These are phyloP conservation scores for Orycteropus afer DNA, from an alignment of 2,113 vertebrate species.

Conservation along the genomic window DNA sequence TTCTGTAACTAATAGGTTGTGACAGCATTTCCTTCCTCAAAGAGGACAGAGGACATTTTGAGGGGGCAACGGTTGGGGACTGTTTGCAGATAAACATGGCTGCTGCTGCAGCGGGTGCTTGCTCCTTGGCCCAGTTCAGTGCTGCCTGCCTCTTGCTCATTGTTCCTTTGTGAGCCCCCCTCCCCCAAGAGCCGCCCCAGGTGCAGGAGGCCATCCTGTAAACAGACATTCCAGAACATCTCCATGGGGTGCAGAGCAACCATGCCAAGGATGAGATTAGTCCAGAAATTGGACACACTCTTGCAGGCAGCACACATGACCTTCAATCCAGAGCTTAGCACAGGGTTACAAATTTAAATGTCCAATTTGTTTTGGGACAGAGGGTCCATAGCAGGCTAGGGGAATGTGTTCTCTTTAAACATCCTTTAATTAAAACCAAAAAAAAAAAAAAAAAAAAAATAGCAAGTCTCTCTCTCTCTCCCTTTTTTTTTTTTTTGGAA, in stretches of 20 bases:
- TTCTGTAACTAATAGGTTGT: slow-evolving; percentile 48
- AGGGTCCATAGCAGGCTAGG: not conserved
- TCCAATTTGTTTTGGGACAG: not conserved
- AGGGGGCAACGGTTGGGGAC: not conserved
- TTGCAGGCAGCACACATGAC: not conserved
- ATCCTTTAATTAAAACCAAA: not conserved
- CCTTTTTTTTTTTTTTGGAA: not conserved
- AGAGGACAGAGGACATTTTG: slow-evolving; percentile 39
- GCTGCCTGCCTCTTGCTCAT: not conserved
- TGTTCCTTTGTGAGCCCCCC: not conserved
- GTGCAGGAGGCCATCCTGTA: slow-evolving; percentile 12
- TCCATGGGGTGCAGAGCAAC: not conserved
- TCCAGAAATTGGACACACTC: not conserved
- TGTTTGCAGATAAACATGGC: not conserved
- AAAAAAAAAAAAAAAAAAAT: not conserved
- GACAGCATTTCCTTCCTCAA: slow-evolving; percentile 62
- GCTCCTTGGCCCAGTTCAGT: not conserved
- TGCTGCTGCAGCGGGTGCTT: not conserved
- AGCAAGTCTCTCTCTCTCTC: slow-evolving; percentile 9
- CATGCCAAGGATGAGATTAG: not conserved
- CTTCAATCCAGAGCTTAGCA: not conserved
- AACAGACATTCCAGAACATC: slow-evolving; percentile 27
- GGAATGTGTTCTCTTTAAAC: not conserved
- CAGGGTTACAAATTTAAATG: slow-evolving; percentile 11
- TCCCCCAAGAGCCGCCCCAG: not conserved